Conservation (phyloP, 1,140 invertebrate genomes). For the Harpegnathos saltator region DNA sequence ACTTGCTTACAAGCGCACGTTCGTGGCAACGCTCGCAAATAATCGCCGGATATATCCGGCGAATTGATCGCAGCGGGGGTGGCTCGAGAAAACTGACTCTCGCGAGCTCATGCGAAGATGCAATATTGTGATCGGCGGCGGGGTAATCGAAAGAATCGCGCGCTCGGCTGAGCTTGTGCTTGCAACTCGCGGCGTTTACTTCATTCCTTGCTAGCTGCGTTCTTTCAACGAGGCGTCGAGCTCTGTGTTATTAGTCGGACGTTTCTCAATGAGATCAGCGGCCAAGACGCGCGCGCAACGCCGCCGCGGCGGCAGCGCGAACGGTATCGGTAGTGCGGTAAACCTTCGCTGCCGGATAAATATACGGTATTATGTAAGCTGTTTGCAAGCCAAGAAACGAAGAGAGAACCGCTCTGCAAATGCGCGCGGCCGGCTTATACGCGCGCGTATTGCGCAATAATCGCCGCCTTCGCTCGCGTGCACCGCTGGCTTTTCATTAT, state of each 20-base stretch:
- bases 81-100: too few relatives aligned
- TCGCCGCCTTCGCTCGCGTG: not conserved
- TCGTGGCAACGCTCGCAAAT: constrained; percentile 32
- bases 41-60: constrained; percentile 57
- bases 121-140: constrained; percentile 42
- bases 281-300: not conserved
- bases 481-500: constrained; percentile 15
- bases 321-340: constrained; percentile 71
- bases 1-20: not conserved
- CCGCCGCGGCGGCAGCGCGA: constrained; percentile 17
- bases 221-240: constrained; percentile 25
- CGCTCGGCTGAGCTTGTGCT: not conserved
- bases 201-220: constrained; percentile 30
- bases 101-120: not conserved
- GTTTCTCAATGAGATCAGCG: constrained; percentile 62
- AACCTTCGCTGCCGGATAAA: constrained; percentile 72
- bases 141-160: constrained; percentile 38
- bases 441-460: constrained; percentile 63
- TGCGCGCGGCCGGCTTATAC: constrained; percentile 42
- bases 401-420: constrained; percentile 31
- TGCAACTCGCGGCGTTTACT: constrained; percentile 18
- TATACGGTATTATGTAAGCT: constrained; percentile 79
- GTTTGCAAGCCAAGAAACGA: constrained; percentile 68
- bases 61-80: constrained; percentile 3
- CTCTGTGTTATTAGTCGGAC: not conserved